phyloP scores from a whole-genome alignment of 2,113 vertebrate genomes.

The Anoplopoma fimbria region DNA sequence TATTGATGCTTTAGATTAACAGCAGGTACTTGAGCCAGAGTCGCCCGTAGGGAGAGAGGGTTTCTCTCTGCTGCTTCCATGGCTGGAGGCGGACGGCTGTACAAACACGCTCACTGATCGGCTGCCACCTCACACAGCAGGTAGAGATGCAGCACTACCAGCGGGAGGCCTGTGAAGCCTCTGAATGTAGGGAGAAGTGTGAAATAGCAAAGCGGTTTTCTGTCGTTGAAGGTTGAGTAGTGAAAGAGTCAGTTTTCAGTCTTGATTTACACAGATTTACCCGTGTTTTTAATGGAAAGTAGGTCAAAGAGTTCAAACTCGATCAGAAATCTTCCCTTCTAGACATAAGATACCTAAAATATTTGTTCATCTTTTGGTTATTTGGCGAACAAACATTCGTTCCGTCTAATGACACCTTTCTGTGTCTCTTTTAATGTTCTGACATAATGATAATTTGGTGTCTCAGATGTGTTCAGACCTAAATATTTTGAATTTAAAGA shows the following conservation, averaged over 20 bases:
- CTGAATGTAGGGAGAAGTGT: not conserved
- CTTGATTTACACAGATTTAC: no score
- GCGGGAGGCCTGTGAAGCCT: conserved; percentile 4
- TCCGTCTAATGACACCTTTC: conserved; percentile 5
- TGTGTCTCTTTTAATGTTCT: not conserved
- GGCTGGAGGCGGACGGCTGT: conserved; percentile 42
- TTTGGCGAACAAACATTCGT: not conserved
- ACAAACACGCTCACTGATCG: conserved; percentile 48
- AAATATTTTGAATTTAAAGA: conserved; percentile 18
- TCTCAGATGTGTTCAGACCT: not conserved
- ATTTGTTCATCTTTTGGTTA: not conserved
- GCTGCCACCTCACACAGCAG: conserved; percentile 11
- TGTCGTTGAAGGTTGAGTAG: not conserved
- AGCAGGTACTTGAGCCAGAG: conserved; percentile 21
- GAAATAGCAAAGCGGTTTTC: not conserved
- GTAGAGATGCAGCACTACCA: conserved; percentile 21
- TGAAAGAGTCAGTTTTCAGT: no score
- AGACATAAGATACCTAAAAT: not conserved
- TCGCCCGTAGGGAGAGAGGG: not conserved
- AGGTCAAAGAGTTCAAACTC: not conserved
- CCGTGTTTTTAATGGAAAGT: not conserved
- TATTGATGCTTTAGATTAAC: conserved; percentile 60
- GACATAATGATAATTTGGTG: not conserved
- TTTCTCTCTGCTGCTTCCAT: conserved; percentile 34
- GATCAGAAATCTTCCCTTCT: not conserved